Base-by-base conservation (phyloP, 2,888 invertebrate species). In the Conchocele bisecta region DNA sequence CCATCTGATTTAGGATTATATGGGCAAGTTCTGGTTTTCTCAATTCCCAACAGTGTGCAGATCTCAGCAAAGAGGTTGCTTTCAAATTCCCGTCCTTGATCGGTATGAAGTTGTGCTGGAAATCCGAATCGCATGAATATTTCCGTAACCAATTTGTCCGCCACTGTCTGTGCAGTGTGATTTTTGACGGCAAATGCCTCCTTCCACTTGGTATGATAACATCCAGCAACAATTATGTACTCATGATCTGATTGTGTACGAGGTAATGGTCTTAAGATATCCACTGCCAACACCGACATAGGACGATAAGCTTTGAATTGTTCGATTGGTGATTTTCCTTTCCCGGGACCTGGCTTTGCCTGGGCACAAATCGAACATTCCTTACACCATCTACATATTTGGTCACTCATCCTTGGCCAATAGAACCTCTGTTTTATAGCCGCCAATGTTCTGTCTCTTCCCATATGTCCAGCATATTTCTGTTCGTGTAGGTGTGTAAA, bases 21-120 rank as follows among this genome's bases (percentile, higher is more conserved):
- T 22, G 73, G 68, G 2, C 20, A 15, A 22, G 66, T 70, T 37
- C 75, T 50, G 24, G 75, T 75, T 33, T 70, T 66, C 11, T 58
- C 13, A 17, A 70, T 51, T n/a, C 20, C 46, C 1, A 69, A 20
- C 9, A 59, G 31, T 26, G 22, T 51, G 48, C 75, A 70, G 31
- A 66, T 48, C 35, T 66, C 54, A 24, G 22, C 24, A 17, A 70
- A 70, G 7, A 64, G 20, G 13, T 44, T 13, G 15, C 44, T 42
- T 42, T 70, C 51, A 57, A 69, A 69, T 29, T 63, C 35, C n/a
- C 35, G 22, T 13, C 63, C 69, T 31, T 69, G 63, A 39, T 64
- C 69, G n/a, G 57, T 35, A 11, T 69, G 69, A 35, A 69, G 46
- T n/a, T 60, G 54, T 17, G 37, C 5, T 22, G 63, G 57, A 33